Conservation (phyloP, 2,888 invertebrate species). For the Eilema sororculum region DNA sequence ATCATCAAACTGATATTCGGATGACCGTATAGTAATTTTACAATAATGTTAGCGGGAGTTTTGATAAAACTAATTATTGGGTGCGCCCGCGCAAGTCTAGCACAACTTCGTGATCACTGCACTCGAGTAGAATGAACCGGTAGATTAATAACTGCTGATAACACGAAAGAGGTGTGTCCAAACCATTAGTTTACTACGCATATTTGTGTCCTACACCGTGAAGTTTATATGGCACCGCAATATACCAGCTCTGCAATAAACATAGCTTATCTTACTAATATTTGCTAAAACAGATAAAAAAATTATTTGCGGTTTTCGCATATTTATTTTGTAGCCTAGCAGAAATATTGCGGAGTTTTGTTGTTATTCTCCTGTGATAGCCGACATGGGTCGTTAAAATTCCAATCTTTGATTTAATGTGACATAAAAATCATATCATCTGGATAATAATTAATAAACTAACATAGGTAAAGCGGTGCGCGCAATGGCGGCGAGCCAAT, state of each 20-base stretch:
- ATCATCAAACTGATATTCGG: slow-evolving; percentile 25
- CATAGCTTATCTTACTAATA: slow-evolving; percentile 18
- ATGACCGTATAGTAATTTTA: slow-evolving; percentile 18
- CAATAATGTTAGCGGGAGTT: slow-evolving; percentile 14
- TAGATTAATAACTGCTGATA: slow-evolving; percentile 52
- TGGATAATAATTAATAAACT: slow-evolving; percentile 72
- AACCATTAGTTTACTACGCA: slow-evolving; percentile 24
- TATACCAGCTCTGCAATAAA: slow-evolving; percentile 16
- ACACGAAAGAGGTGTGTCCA: slow-evolving; percentile 52
- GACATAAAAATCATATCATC: slow-evolving; percentile 63
- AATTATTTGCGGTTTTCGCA: slow-evolving; percentile 7
- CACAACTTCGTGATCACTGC: slow-evolving; percentile 39
- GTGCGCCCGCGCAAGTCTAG: slow-evolving; percentile 28
- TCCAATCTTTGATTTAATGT: slow-evolving; percentile 53
- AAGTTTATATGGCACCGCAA: slow-evolving; percentile 24
- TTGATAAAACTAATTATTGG: slow-evolving; percentile 33
- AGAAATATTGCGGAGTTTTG: slow-evolving; percentile 7
- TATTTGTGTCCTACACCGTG: slow-evolving; percentile 22
- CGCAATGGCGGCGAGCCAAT: slow-evolving; percentile 75
- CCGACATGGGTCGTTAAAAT: slow-evolving; percentile 49
- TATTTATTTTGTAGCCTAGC: not conserved
- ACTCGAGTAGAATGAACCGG: slow-evolving; percentile 31
- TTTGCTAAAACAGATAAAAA: slow-evolving; percentile 19
- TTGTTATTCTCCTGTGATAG: slow-evolving; percentile 10
- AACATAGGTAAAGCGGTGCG: slow-evolving; percentile 72